Evolutionary conservation across 2,113 vertebrate genomes (phyloP), one percentile per base, ranked within the genome.

Genomic region (Odocoileus virginianus): DNA sequence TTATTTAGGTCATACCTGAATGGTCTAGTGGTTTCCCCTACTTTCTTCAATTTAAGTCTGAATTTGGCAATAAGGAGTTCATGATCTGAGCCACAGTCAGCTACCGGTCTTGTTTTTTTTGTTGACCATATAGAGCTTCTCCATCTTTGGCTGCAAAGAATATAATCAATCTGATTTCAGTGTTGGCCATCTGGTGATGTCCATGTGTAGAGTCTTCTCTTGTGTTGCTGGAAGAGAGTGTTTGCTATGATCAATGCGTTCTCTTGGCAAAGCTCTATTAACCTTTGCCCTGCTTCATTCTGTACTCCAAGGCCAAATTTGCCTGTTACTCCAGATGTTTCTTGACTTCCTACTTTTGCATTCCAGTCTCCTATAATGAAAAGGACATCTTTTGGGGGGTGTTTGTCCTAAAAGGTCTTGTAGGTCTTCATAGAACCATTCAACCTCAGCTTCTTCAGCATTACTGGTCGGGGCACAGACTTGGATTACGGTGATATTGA

Each of bases 301-400:
- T 5, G 19, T 2, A 40, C 2, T 36, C 67, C 19, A 23, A 36
- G 19, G 67, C 67, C n/a, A 71, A 36, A 71, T 71, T 71, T 36
- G 19, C 9, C n/a, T 36, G 8, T 71, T 36, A 71, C 67, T 71
- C n/a, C n/a, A 71, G n/a, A 19, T 71, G 5, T 71, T 36, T 40
- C 19, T 36, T 71, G 4, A 71, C 19, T 40, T 71, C n/a, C 67
- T 71, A 23, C n/a, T 71, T 71, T 71, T 12, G 9, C 19, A 23
- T 23, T 0, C n/a, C n/a, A 40, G n/a, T 71, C 67, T 19, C 67
- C 67, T 23, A 40, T 71, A 71, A 36, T 71, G n/a, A 71, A 71
- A 71, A 23, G n/a, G 19, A 0, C 19, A 23, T 71, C n/a, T 71
- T 71, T 36, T 36, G 0, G 0, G n/a, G n/a, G n/a, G n/a, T 40